Conservation (phyloP, 2,797 vertebrate species). For the Danio aesculapii region DNA sequence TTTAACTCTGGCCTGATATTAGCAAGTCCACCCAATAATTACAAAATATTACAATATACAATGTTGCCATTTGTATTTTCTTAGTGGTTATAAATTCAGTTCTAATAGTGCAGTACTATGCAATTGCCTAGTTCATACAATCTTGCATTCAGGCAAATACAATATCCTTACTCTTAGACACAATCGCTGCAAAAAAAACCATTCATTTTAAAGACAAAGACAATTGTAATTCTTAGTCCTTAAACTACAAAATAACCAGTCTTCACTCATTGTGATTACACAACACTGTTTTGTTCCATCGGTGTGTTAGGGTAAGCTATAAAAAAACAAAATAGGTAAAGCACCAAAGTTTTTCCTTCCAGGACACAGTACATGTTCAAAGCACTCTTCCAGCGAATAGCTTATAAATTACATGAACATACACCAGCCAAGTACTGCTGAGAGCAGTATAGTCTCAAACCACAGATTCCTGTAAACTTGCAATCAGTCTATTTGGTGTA, state of each 20-base stretch:
- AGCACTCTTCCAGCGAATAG: slow-evolving; percentile 53
- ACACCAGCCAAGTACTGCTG: slow-evolving; percentile 62
- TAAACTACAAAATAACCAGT: slow-evolving; percentile 39
- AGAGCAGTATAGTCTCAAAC: slow-evolving; percentile 48
- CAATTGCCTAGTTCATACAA: slow-evolving; percentile 4
- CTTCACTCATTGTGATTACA: slow-evolving; percentile 9
- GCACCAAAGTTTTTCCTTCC: slow-evolving; percentile 59
- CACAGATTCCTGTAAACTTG: slow-evolving; percentile 39
- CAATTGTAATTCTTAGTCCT: slow-evolving; percentile 2
- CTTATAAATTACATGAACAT: slow-evolving; percentile 63
- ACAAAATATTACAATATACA: slow-evolving; percentile 40
- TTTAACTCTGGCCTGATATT: slow-evolving; percentile 63
- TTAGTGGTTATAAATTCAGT: slow-evolving; percentile 18
- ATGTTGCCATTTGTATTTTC: slow-evolving; percentile 1
- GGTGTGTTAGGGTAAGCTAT: slow-evolving; percentile 35
- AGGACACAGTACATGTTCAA: slow-evolving; percentile 44
- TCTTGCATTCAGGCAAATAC: slow-evolving; percentile 58
- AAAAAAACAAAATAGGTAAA: slow-evolving; percentile 63
- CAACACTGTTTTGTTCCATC: slow-evolving; percentile 54
- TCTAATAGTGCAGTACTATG: slow-evolving; percentile 24
- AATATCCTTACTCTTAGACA: slow-evolving; percentile 30
- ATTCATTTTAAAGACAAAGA: slow-evolving; percentile 35
- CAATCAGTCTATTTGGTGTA: slow-evolving; percentile 45
- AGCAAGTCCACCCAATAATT: slow-evolving; percentile 53
- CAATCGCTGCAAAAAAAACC: slow-evolving; percentile 16